These are phyloP conservation scores for Herpetotheres cachinnans DNA, from an alignment of 2,113 vertebrate species.

Conservation along the genomic window DNA sequence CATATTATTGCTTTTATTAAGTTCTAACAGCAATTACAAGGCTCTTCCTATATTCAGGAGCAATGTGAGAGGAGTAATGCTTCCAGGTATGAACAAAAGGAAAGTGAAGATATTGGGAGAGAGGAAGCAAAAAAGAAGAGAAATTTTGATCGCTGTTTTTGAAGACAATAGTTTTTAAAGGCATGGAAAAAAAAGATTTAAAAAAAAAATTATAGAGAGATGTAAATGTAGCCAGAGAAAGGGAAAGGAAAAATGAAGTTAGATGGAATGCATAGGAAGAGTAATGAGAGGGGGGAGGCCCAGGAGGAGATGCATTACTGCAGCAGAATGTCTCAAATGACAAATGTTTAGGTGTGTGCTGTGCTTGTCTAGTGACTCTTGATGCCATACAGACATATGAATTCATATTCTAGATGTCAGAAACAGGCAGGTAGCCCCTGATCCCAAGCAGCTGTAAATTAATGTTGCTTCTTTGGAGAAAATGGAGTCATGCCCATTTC, in stretches of 20 bases:
- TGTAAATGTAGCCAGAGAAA: background rate
- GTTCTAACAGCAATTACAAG: background rate
- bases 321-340: background rate
- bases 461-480: background rate
- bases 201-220: background rate
- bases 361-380: background rate
- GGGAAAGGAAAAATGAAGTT: background rate
- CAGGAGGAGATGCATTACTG: background rate
- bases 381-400: background rate
- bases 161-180: background rate
- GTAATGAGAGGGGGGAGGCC: background rate
- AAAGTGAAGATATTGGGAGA: background rate
- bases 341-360: background rate
- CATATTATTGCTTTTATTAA: background rate
- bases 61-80: background rate
- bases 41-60: background rate
- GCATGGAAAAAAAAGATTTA: background rate
- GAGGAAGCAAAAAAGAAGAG: background rate
- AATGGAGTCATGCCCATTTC: background rate
- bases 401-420: background rate
- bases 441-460: background rate
- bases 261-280: background rate
- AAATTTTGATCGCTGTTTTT: background rate
- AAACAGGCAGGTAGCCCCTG: background rate
- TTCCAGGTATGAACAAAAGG: background rate